These are phyloP conservation scores for Caenorhabditis latens DNA, from an alignment of 1,140 invertebrate species.

Conservation along the genomic window DNA sequence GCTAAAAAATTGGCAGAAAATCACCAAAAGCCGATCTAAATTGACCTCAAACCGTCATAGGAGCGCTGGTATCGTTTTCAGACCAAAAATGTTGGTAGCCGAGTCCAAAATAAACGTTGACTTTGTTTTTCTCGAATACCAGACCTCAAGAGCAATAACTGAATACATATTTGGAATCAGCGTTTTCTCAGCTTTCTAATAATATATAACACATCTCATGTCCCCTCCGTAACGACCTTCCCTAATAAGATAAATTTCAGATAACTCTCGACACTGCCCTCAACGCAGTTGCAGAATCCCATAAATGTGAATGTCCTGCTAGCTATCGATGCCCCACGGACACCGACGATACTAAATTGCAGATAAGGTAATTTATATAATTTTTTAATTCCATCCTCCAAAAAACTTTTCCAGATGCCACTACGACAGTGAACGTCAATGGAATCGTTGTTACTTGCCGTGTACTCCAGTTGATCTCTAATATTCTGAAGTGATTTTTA, in stretches of 20 bases:
- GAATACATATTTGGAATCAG: too few species aligned
- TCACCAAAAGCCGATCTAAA: too few species aligned
- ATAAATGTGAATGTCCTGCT: slow-evolving; percentile 16
- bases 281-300: slow-evolving; percentile 9
- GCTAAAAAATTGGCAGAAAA: too few species aligned
- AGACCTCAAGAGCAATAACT: too few species aligned
- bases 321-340: slow-evolving; percentile 8
- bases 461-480: slow-evolving; percentile 49
- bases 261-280: slow-evolving; percentile 15
- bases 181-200: background rate
- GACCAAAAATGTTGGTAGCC: too few species aligned
- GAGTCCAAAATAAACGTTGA: too few species aligned
- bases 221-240: too few species aligned
- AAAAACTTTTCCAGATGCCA: slow-evolving; percentile 18
- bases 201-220: background rate
- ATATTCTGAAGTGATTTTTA: background rate
- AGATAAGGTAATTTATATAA: background rate
- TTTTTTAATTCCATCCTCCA: too few species aligned
- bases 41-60: too few species aligned
- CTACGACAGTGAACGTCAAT: slow-evolving; percentile 1
- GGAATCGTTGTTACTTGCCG: slow-evolving; percentile 25
- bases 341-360: slow-evolving; percentile 25
- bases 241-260: background rate
- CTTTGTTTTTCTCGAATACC: background rate
- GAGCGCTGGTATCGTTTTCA: too few species aligned